phyloP scores from a whole-genome alignment of 2,797 vertebrate genomes.

The Chelonia mydas region DNA sequence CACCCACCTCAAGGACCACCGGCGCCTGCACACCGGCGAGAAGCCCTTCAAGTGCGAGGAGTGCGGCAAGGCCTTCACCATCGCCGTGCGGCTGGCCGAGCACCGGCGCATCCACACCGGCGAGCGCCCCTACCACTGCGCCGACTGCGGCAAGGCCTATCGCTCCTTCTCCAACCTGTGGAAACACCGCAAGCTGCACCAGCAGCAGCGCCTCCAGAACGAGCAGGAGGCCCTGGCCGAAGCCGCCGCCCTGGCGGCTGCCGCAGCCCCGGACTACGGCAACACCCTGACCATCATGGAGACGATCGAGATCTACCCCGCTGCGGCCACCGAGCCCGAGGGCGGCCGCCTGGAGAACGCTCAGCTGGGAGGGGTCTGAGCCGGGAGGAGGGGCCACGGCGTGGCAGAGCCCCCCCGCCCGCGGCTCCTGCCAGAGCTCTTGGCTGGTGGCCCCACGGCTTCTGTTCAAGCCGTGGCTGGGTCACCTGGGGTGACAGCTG shows the following conservation, averaged over 20 bases:
- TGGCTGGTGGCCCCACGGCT: background rate
- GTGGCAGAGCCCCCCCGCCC: background rate
- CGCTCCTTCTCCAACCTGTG: constrained; percentile 87
- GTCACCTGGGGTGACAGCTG: background rate
- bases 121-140: constrained; percentile 89
- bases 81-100: constrained; percentile 90
- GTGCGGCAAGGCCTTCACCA: constrained; percentile 93
- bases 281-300: constrained; percentile 71
- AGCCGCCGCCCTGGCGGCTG: background rate
- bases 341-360: constrained; percentile 61
- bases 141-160: constrained; percentile 84
- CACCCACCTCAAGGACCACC: constrained; percentile 80
- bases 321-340: constrained; percentile 57
- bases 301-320: constrained; percentile 79
- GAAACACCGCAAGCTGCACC: constrained; percentile 81
- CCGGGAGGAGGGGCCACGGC: background rate
- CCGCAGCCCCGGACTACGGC: constrained; percentile 22
- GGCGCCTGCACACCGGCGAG: constrained; percentile 80
- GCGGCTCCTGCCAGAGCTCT: background rate
- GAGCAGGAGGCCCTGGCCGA: constrained; percentile 23
- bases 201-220: constrained; percentile 59
- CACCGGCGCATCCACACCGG: constrained; percentile 94
- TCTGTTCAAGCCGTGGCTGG: background rate
- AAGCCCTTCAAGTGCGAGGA: constrained; percentile 91
- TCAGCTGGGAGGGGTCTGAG: constrained; percentile 56